Evolutionary conservation across 2,888 invertebrate species (phyloP).

Genomic region (Actias luna): DNA sequence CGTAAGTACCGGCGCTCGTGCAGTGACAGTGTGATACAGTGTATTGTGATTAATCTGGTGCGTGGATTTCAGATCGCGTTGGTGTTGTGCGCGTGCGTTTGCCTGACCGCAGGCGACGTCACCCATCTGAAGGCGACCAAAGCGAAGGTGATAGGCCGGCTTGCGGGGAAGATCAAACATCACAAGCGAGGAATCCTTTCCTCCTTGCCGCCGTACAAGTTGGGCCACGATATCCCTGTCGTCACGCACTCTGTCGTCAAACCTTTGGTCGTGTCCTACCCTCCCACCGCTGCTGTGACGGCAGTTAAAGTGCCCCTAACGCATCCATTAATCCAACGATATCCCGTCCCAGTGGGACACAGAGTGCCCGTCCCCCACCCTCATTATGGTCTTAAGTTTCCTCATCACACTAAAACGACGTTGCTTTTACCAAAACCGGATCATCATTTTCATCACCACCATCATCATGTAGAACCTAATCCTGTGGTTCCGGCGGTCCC

Average conservation of each 20-base stretch:
- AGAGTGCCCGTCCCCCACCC: slow-evolving; percentile 60
- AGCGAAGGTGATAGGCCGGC: slow-evolving; percentile 52
- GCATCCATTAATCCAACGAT: slow-evolving; percentile 52
- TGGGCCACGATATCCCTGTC: slow-evolving; percentile 72
- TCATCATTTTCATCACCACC: slow-evolving; percentile 71
- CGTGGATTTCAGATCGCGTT: slow-evolving; percentile 69
- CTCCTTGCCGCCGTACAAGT: slow-evolving; percentile 70
- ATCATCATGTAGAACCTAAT: slow-evolving; percentile 64
- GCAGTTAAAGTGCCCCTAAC: slow-evolving; percentile 70
- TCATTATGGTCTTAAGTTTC: slow-evolving; percentile 64
- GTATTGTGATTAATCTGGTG: slow-evolving; percentile 44
- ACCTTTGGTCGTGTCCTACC: slow-evolving; percentile 72
- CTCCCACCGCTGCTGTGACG: slow-evolving; percentile 68
- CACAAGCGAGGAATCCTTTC: slow-evolving; percentile 70
- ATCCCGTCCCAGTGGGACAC: slow-evolving; percentile 63
- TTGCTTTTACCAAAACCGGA: slow-evolving; percentile 54
- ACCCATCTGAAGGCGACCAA: slow-evolving; percentile 58
- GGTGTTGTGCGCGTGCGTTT: slow-evolving; percentile 60
- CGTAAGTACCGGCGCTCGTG: slow-evolving; percentile 56
- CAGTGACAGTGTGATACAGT: slow-evolving; percentile 35
- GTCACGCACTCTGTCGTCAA: slow-evolving; percentile 75
- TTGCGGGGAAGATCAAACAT: slow-evolving; percentile 52
- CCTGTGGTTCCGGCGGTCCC: slow-evolving; percentile 59
- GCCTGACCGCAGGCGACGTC: slow-evolving; percentile 52
- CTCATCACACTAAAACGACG: slow-evolving; percentile 52